phyloP scores from a whole-genome alignment of 2,797 vertebrate species.

The Eutrigla gurnardus region DNA sequence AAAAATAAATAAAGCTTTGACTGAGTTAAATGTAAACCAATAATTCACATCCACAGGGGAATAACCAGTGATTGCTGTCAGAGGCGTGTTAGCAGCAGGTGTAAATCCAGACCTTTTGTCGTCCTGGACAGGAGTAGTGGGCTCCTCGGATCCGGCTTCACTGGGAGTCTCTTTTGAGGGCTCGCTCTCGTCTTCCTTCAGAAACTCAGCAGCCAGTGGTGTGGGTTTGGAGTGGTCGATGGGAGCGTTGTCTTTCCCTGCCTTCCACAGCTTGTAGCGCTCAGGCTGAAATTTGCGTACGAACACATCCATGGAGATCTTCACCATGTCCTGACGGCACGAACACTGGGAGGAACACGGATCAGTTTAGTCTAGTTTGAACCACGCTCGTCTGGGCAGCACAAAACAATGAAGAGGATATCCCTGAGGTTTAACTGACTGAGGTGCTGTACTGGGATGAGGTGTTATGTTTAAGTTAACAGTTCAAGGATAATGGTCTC shows the following conservation, averaged over 20 bases:
- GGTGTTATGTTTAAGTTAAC: too few species aligned
- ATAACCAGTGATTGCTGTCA: neutral
- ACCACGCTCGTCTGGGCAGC: too few species aligned
- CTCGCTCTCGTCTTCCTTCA: slow-evolving; percentile 40
- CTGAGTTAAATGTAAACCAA: neutral
- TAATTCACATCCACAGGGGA: neutral
- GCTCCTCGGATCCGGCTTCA: slow-evolving; percentile 37
- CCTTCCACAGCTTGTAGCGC: slow-evolving; percentile 96
- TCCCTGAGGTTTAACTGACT: neutral
- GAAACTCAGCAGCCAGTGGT: slow-evolving; percentile 86
- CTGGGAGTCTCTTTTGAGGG: slow-evolving; percentile 8
- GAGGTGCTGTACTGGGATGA: too few species aligned
- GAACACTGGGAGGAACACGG: slow-evolving; percentile 87
- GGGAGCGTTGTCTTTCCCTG: slow-evolving; percentile 89
- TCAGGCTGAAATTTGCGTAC: slow-evolving; percentile 96
- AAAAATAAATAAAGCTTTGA: neutral
- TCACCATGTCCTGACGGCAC: slow-evolving; percentile 97
- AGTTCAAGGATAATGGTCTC: neutral
- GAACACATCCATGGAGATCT: slow-evolving; percentile 99
- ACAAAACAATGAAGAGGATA: neutral
- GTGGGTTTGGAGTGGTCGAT: slow-evolving; percentile 93
- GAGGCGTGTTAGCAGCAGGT: neutral
- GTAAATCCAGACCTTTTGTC: slow-evolving; percentile 63
- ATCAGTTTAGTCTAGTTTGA: neutral
- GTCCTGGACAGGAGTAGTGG: slow-evolving; percentile 27